Base-by-base conservation (phyloP, 2,113 vertebrate species). In the Salvelinus alpinus region DNA sequence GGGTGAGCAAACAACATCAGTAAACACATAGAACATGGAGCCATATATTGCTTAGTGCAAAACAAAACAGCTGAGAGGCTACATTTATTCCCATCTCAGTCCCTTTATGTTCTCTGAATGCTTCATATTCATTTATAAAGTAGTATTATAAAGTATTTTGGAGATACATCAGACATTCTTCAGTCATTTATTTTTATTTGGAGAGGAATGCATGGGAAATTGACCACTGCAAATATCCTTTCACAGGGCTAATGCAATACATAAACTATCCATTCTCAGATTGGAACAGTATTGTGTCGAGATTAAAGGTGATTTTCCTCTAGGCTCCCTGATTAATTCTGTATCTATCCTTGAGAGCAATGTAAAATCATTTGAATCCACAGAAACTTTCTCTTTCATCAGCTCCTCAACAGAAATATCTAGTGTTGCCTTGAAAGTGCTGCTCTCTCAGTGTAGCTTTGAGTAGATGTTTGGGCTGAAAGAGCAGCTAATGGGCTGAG, bases 401-500 rank as follows among this genome's bases (percentile, higher is more conserved):
- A 20, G 54, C 4, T 20, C 16, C 54, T 20, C 54, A 20, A 20
- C 18, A 20, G 54, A 57, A 20, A 57, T 57, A 57, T 57, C 14
- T 89, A 88, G 89, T 88, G 85, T 88, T 44, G 9, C 16, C n/a
- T 22, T 47, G 24, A 2, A 65, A 38, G 4, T 4, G 34, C 44
- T 7, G 22, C 24, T 9, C 24, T 9, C 31, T 69, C 31, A 34
- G 72, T 59, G 69, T 77, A 74, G 75, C 80, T 80, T 60, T 81
- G 83, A 87, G 89, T 70, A 79, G 80, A 54, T 22, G 87, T 84
- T 75, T 59, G 64, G 85, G 77, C 78, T 88, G 86, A 88, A 79
- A 77, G 87, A 90, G 85, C 85, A 88, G 82, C 88, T 91, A 91
- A 90, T 91, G 89, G 86, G 67, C 88, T 91, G 85, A 74, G 69